A percentile compares a stretch with the other conserved stretches of the same genome.
Conservation (phyloP, 2,113 vertebrate species). For the Eleginops maclovinus region DNA sequence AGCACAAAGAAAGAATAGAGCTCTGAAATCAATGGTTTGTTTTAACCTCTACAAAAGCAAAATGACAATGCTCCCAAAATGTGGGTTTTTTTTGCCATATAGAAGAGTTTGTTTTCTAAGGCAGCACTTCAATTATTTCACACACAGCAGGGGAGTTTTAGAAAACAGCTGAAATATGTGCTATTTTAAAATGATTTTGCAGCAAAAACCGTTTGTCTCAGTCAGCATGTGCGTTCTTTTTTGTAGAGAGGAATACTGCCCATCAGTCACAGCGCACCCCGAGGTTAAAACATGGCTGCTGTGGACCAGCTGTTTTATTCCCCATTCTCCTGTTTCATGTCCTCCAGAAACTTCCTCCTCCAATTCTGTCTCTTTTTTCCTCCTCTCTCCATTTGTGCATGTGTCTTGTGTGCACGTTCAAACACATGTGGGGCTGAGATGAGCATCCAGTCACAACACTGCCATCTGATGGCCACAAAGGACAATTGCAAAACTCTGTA, state of each 20-base stretch:
- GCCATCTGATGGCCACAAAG: constrained; percentile 36
- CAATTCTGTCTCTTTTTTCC: background rate
- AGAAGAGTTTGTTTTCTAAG: background rate
- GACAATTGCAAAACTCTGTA: constrained; percentile 1
- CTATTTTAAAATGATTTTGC: background rate
- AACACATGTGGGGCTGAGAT: background rate
- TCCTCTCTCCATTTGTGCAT: background rate
- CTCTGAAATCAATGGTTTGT: background rate
- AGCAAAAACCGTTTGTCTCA: background rate
- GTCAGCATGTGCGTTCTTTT: constrained; percentile 1
- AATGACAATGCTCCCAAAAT: background rate
- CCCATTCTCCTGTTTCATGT: constrained; percentile 1
- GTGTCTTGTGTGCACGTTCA: background rate
- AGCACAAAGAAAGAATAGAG: background rate
- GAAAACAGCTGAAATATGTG: background rate
- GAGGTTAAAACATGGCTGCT: constrained; percentile 14
- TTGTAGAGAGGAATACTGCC: background rate
- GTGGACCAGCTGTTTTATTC: constrained; percentile 50
- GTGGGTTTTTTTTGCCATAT: background rate
- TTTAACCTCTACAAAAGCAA: background rate
- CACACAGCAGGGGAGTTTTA: background rate
- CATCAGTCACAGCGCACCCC: background rate
- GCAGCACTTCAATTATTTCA: background rate
- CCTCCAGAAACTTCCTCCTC: constrained; percentile 18
- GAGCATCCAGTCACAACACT: constrained; percentile 36